Base-by-base conservation (phyloP, 2,888 invertebrate species). In the Ferrisia virgata region DNA sequence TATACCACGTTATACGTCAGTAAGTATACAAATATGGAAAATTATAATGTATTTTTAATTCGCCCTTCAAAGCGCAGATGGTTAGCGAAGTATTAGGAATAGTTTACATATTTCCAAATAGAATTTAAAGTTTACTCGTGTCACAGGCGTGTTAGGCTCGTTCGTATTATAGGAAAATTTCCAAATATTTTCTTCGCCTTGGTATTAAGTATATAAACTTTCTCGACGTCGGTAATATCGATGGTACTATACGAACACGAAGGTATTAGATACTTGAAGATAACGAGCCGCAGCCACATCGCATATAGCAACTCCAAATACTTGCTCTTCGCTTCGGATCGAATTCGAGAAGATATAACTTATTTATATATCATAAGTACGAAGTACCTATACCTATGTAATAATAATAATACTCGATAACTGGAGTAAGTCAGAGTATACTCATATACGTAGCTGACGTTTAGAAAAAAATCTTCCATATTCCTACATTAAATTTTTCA, bases 1-100 rank as follows among this genome's bases (percentile, higher is more conserved):
- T 43, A 43, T 43, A 15, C 13, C 2, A 15, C 15, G 43, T 43
- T 43, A 43, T 15, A 2, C 15, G 15, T n/a, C n/a, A 43, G 13
- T 53, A 18, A 53, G 18, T 18, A 18, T 18, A 31, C 6, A 28
- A 25, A 3, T 72, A 72, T 33, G 18, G 18, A 33, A 72, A 72
- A 33, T 31, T 72, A 72, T 72, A 72, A 72, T 72, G 72, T 72
- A 72, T 72, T 33, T 72, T 72, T 72, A 33, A 72, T 72, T 72
- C 72, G 72, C 33, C 8, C n/a, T 33, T 28, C n/a, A 72, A 33
- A 72, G n/a, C 33, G 69, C 33, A 72, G 33, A 33, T 72, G 33
- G 22, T 33, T 64, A 64, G 64, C 64, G 33, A 33, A 72, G 72
- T 36, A 72, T 72, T 72, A 72, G 33, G 9, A 31, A 72, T 72